phyloP scores from a whole-genome alignment of 2,113 vertebrate species.

The Phylloscopus trochiloides region DNA sequence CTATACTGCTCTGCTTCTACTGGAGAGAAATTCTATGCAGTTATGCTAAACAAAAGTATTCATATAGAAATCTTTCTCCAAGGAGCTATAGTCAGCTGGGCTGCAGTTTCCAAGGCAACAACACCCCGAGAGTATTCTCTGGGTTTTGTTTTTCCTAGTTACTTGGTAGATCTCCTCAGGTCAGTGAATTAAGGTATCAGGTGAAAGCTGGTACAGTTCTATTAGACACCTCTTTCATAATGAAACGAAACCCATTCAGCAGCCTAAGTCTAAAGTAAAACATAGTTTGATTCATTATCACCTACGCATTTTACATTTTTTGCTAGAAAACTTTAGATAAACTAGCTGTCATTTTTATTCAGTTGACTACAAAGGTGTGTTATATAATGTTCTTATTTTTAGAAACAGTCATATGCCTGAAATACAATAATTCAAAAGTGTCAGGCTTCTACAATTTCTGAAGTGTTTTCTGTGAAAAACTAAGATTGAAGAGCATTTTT shows the following conservation, averaged over 20 bases:
- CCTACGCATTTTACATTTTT: background rate
- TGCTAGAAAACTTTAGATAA: background rate
- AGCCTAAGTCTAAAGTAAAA: background rate
- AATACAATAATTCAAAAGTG: background rate
- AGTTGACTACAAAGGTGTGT: background rate
- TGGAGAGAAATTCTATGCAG: background rate
- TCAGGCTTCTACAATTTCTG: background rate
- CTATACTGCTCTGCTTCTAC: background rate
- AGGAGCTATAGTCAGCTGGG: background rate
- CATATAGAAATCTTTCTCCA: background rate
- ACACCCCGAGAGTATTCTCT: background rate
- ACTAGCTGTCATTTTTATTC: background rate
- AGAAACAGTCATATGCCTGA: background rate
- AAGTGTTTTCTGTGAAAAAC: background rate
- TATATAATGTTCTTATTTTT: background rate
- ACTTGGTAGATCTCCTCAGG: background rate
- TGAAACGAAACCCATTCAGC: background rate
- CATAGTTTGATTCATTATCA: background rate
- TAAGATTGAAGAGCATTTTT: background rate
- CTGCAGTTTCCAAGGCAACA: background rate
- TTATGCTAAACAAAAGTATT: background rate
- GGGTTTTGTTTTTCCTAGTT: background rate
- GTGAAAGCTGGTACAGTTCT: background rate
- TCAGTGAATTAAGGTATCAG: background rate
- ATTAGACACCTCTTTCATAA: background rate